Evolutionary conservation across 2,113 vertebrate genomes (phyloP), one percentile per base, ranked within the genome.

Genomic region (Cephalopholis sonnerati): DNA sequence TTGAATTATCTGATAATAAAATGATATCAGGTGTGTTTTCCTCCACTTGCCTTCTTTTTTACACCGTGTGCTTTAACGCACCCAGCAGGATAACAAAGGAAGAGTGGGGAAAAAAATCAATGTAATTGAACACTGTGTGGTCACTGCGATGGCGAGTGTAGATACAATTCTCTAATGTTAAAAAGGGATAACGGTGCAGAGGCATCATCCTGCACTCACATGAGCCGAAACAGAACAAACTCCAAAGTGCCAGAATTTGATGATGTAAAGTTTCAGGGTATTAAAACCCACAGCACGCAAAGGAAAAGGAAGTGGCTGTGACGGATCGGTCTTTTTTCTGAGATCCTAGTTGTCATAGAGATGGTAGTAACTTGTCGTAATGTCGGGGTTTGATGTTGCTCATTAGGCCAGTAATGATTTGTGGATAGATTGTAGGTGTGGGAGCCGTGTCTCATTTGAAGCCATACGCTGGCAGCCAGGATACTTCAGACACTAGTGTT

Each of bases 311-410:
- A 50, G 69, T 15, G 32, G 10, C 58, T 3, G 24, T 62, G 58
- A 69, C 9, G 22, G 8, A 76, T 54, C 24, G 2, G 16, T 61
- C 18, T 16, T 32, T 73, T 44, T 61, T 36, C 54, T 62, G 62
- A 22, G 5, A 65, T 64, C 74, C 29, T 18, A 24, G 91, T 92
- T 91, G 91, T 94, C 92, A 89, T 92, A 91, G 91, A 83, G 86
- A 93, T 86, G 54, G 62, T 67, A 85, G 69, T 79, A 82, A 84
- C 68, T 77, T 77, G 86, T 84, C 5, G n/a, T 83, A 65, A 89
- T 87, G 85, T 86, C 77, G 79, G 74, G 63, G 63, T 90, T 86
- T 87, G 80, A 87, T 82, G 81, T 82, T 66, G 85, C 82, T 89
- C 87, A 84, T 92, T 86, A 90, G 69, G 65, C 73, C 54, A 24